phyloP scores from a whole-genome alignment of 2,113 vertebrate genomes.

The Takifugu bimaculatus region DNA sequence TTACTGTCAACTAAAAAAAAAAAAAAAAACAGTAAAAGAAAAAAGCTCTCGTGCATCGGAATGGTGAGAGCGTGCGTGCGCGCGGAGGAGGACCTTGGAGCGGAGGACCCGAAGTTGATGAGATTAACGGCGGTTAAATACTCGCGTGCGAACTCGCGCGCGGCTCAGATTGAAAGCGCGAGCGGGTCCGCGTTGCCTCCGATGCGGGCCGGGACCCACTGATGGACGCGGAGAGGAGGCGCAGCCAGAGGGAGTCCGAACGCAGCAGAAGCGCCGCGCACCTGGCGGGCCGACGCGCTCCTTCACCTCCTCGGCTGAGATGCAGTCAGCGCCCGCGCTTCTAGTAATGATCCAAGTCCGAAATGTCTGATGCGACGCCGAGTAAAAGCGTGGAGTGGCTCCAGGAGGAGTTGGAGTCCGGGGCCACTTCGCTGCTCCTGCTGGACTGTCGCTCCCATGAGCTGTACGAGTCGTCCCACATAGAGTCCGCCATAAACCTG shows the following conservation, averaged over 20 bases:
- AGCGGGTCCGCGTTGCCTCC: background rate
- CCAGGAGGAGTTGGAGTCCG: slow-evolving; percentile 87
- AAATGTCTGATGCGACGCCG: slow-evolving; percentile 84
- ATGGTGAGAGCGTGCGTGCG: slow-evolving; percentile 47
- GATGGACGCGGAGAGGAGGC: slow-evolving; percentile 57
- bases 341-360: slow-evolving; percentile 65
- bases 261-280: slow-evolving; percentile 45
- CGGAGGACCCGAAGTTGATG: slow-evolving; percentile 35
- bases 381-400: slow-evolving; percentile 95
- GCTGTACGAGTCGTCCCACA: slow-evolving; percentile 92
- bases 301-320: background rate
- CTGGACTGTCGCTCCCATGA: slow-evolving; percentile 96
- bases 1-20: slow-evolving; percentile 56
- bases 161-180: background rate
- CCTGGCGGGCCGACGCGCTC: slow-evolving; percentile 23
- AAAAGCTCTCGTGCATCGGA: slow-evolving; percentile 54
- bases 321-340: slow-evolving; percentile 17
- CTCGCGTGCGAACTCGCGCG: background rate
- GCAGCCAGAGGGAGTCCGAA: slow-evolving; percentile 49
- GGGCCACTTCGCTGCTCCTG: slow-evolving; percentile 85
- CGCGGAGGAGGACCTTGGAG: slow-evolving; percentile 37
- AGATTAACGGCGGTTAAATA: background rate
- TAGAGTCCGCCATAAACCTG: slow-evolving; percentile 93
- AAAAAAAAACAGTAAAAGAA: slow-evolving; percentile 29
- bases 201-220: slow-evolving; percentile 30